These are phyloP conservation scores for Lepus oiostolus DNA, from an alignment of 2,797 vertebrate genomes.

Conservation along the genomic window DNA sequence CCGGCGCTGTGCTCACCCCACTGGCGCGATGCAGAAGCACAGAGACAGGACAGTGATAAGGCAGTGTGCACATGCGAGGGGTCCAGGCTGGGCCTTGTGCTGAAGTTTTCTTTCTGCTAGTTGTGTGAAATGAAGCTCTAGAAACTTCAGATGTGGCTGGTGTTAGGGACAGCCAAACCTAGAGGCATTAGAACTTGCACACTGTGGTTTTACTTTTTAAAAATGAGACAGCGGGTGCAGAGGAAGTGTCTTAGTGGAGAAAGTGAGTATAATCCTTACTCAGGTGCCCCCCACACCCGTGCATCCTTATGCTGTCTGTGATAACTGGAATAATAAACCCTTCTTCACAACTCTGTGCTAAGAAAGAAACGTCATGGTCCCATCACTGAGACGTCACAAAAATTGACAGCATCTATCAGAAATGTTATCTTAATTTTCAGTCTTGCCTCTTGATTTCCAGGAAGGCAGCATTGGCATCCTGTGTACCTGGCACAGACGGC, in stretches of 20 bases:
- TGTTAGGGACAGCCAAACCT: slow-evolving; percentile 48
- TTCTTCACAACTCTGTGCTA: neutral
- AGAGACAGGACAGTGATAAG: too few species aligned
- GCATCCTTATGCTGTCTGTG: neutral
- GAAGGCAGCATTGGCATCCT: slow-evolving; percentile 48
- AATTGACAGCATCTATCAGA: slow-evolving; percentile 14
- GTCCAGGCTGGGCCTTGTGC: slow-evolving; percentile 41
- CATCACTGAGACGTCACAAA: slow-evolving; percentile 28
- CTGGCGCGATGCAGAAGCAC: too few species aligned
- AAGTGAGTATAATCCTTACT: neutral
- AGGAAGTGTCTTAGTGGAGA: slow-evolving; percentile 68
- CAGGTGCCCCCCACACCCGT: neutral
- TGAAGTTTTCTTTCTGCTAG: slow-evolving; percentile 44
- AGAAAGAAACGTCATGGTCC: slow-evolving; percentile 38
- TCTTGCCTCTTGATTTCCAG: slow-evolving; percentile 49
- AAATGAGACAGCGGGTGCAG: neutral
- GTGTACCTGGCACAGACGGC: neutral
- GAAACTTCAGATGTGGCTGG: slow-evolving; percentile 42
- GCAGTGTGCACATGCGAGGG: neutral
- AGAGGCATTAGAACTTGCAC: neutral
- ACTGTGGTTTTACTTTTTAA: neutral
- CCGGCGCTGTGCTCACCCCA: neutral
- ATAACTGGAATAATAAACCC: neutral
- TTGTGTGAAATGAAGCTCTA: slow-evolving; percentile 42
- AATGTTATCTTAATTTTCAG: slow-evolving; percentile 43